These are phyloP conservation scores for Clostera curtula DNA, from an alignment of 2,888 invertebrate genomes.

Conservation along the genomic window DNA sequence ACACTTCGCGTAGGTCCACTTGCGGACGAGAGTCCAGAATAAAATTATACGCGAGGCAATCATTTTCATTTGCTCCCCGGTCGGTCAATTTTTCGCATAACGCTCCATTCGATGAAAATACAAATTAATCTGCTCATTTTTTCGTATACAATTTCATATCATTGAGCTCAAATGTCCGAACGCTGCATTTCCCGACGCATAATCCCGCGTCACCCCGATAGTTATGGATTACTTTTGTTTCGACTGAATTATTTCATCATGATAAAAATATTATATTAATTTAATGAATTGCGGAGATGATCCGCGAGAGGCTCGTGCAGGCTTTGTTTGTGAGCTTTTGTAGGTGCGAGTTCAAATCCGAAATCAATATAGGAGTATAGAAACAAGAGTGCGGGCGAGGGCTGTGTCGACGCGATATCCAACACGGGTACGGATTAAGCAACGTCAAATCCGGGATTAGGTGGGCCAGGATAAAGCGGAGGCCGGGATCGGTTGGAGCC, in stretches of 20 bases:
- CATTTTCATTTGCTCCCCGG: conserved; percentile 65
- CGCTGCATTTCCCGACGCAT: conserved; percentile 50
- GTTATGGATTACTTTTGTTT: conserved; percentile 61
- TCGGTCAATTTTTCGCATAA: conserved; percentile 71
- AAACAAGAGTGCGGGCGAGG: conserved; percentile 53
- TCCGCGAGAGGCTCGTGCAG: conserved; percentile 32
- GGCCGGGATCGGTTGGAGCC: conserved; percentile 57
- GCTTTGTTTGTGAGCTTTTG: conserved; percentile 40
- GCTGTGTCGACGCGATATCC: conserved; percentile 77
- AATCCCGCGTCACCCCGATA: conserved; percentile 61
- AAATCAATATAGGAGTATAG: conserved; percentile 57
- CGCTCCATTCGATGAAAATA: conserved; percentile 69
- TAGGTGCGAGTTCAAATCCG: conserved; percentile 48
- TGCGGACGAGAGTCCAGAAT: conserved; percentile 49
- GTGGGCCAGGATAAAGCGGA: conserved; percentile 63
- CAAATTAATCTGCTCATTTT: conserved; percentile 74
- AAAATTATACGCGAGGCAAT: conserved; percentile 54
- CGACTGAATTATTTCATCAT: conserved; percentile 58
- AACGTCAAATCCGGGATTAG: conserved; percentile 76
- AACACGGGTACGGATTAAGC: conserved; percentile 80
- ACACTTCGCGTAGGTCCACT: conserved; percentile 28
- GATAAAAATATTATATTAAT: conserved; percentile 41
- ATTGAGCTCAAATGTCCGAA: conserved; percentile 64
- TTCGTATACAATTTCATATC: conserved; percentile 71
- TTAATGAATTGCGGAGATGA: conserved; percentile 31